Conservation (phyloP, 2,797 vertebrate genomes). For the Periparus ater region DNA sequence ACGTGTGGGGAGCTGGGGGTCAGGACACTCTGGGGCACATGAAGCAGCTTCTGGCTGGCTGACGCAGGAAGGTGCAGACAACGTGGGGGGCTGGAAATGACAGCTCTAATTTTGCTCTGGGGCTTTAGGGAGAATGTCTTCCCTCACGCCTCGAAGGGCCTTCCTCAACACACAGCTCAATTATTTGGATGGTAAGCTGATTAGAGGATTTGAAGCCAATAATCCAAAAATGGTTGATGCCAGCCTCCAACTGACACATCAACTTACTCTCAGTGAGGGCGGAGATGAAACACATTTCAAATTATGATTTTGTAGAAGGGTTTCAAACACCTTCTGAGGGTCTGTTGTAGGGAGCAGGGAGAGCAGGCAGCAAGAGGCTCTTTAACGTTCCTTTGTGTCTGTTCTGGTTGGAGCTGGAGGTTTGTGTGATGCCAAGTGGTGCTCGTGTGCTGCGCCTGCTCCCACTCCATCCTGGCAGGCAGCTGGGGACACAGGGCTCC, state of each 20-base stretch:
- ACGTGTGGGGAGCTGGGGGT: background rate
- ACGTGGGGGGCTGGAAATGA: background rate
- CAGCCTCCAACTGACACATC: conserved; percentile 12
- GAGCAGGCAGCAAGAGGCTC: background rate
- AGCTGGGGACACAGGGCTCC: background rate
- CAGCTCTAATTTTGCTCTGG: background rate
- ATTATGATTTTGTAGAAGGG: background rate
- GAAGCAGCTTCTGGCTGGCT: background rate
- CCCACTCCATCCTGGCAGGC: background rate
- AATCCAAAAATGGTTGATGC: conserved; percentile 45
- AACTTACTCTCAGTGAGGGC: background rate
- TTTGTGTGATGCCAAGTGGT: fast-evolving
- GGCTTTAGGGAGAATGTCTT: conserved; percentile 4
- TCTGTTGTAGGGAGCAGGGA: fast-evolving
- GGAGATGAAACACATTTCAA: background rate
- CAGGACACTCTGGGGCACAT: background rate
- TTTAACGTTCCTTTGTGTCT: background rate
- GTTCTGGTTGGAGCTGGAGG: background rate
- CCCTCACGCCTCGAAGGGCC: background rate
- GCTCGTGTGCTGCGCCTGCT: fast-evolving
- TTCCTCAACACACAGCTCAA: conserved; percentile 37
- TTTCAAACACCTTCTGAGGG: background rate
- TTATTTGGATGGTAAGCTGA: conserved; percentile 61
- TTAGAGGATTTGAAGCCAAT: conserved; percentile 64
- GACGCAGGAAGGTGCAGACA: background rate